Conservation (phyloP, 2,113 vertebrate species). For the Trachemys scripta region DNA sequence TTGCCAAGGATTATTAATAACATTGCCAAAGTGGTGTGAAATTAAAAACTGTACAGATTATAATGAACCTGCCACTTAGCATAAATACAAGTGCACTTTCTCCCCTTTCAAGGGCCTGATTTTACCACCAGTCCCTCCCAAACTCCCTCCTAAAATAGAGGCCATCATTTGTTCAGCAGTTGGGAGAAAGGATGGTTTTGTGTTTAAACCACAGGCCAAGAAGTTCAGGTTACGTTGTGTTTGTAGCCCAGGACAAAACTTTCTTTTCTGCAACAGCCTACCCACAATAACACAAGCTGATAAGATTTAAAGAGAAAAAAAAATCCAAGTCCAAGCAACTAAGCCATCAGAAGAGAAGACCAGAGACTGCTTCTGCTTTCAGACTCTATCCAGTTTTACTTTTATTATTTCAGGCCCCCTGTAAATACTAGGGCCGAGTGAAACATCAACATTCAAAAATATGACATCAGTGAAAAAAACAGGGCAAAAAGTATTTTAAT, state of each 20-base stretch:
- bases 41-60: neutral
- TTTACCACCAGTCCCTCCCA: neutral
- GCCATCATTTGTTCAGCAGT: neutral
- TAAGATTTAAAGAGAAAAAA: neutral
- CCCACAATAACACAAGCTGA: neutral
- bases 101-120: neutral
- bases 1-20: neutral
- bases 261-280: neutral
- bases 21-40: neutral
- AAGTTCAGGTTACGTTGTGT: neutral
- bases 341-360: neutral
- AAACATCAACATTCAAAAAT: neutral
- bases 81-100: neutral
- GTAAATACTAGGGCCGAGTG: rapidly evolving
- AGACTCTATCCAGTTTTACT: neutral
- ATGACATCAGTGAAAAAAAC: neutral
- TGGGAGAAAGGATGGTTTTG: neutral
- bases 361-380: neutral
- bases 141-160: neutral
- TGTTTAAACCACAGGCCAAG: neutral
- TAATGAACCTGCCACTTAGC: neutral
- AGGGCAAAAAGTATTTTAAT: neutral
- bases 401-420: neutral
- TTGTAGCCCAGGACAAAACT: neutral
- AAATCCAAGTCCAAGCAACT: neutral